Conservation (phyloP, 2,888 invertebrate species). For the Corythucha ciliata region DNA sequence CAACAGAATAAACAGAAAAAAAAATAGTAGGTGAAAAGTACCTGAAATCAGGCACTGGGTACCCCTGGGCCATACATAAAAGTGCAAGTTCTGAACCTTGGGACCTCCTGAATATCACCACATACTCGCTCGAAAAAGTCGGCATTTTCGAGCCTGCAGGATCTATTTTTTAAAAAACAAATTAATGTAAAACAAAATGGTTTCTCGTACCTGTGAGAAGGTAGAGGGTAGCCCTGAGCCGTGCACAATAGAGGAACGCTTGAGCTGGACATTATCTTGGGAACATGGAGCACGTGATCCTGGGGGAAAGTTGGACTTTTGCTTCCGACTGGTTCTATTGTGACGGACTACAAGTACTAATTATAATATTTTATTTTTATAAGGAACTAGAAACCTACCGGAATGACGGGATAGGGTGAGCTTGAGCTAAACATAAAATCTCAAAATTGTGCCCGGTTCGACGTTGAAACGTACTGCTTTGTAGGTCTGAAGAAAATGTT, state of each 20-base stretch:
- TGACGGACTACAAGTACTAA: conserved; percentile 5
- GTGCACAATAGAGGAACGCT: conserved; percentile 58
- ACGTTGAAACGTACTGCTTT: conserved; percentile 41
- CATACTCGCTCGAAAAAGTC: not conserved
- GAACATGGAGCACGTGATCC: conserved; percentile 30
- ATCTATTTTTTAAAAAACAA: conserved; percentile 1
- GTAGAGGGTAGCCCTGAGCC: conserved; percentile 61
- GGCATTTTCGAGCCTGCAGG: conserved; percentile 4
- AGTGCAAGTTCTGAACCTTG: not conserved
- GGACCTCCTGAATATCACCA: not conserved
- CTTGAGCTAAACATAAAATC: conserved; percentile 49
- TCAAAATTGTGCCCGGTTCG: conserved; percentile 37
- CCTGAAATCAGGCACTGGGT: conserved; percentile 41
- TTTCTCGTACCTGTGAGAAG: conserved; percentile 45
- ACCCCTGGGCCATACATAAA: conserved; percentile 4
- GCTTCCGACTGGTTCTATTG: conserved; percentile 52
- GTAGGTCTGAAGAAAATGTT: conserved; percentile 48
- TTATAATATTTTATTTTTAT: no score
- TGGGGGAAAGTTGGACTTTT: conserved; percentile 56
- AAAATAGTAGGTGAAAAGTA: conserved; percentile 38
- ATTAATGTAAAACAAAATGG: conserved; percentile 19
- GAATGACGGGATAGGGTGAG: conserved; percentile 47
- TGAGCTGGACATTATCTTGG: no score
- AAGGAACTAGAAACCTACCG: conserved; percentile 42
- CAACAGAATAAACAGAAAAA: conserved; percentile 26